Conservation (phyloP, 23 tunicate genomes). For the Trididemnum miniatum region DNA sequence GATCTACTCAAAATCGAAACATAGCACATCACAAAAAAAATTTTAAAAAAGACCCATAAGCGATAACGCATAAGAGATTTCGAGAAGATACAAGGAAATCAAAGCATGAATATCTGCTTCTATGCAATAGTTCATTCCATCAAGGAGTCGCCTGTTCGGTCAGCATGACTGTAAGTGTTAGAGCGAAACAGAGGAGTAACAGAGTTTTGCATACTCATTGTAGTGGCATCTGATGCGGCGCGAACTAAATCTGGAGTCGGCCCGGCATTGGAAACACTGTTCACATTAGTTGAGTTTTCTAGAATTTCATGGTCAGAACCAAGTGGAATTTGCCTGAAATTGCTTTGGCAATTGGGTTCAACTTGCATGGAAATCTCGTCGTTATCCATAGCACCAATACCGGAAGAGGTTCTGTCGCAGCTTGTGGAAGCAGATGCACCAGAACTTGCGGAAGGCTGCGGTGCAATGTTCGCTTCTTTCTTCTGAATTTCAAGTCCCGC, state of each 20-base stretch:
- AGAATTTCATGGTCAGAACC: not conserved
- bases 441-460: slow-evolving; percentile 12
- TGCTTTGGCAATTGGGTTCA: not conserved
- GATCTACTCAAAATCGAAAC: too few relatives aligned
- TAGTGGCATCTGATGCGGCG: not conserved
- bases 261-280: too few relatives aligned
- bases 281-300: not conserved
- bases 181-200: not conserved
- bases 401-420: not conserved
- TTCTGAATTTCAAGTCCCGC: slow-evolving; percentile 44
- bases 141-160: not conserved
- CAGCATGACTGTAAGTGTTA: slow-evolving; percentile 16
- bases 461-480: not conserved
- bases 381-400: too few relatives aligned
- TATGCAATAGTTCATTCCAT: not conserved
- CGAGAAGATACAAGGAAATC: too few relatives aligned
- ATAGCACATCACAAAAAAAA: too few relatives aligned
- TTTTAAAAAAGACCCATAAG: too few relatives aligned
- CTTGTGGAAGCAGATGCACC: not conserved
- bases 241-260: not conserved
- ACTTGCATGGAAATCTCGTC: too few relatives aligned
- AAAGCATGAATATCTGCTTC: too few relatives aligned
- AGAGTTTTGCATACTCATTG: too few relatives aligned
- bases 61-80: too few relatives aligned
- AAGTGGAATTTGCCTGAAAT: not conserved